Percentiles rank a stretch among this genome's conserved stretches.
phyloP scores from a whole-genome alignment of 2,113 vertebrate genomes.

The Ammodramus savannarum region DNA sequence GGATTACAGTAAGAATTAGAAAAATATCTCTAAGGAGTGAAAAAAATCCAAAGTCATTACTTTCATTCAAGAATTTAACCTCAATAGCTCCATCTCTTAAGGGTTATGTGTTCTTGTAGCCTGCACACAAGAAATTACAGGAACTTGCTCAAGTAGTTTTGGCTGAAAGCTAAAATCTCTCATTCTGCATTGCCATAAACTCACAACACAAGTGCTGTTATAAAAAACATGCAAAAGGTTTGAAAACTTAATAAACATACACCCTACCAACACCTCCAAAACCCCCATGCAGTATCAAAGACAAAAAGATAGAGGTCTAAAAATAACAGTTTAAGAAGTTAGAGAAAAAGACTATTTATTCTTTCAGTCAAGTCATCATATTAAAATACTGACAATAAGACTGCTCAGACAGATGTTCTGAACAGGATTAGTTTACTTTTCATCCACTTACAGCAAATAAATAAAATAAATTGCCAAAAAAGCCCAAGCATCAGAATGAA shows the following conservation, averaged over 20 bases:
- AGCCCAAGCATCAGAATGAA: background rate
- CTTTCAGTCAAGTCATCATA: background rate
- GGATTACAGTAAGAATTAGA: background rate
- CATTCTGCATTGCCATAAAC: background rate
- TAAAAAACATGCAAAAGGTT: background rate
- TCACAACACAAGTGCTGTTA: background rate
- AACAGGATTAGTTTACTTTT: background rate
- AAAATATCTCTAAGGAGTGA: background rate
- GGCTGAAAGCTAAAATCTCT: background rate
- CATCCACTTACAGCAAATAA: background rate
- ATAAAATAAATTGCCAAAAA: background rate
- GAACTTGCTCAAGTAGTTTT: background rate
- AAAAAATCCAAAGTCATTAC: background rate
- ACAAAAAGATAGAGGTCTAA: background rate
- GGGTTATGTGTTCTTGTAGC: background rate
- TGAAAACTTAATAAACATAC: background rate
- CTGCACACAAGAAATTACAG: background rate
- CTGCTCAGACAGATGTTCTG: background rate
- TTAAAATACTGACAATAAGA: background rate
- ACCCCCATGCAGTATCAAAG: background rate
- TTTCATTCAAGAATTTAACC: background rate
- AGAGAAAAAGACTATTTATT: background rate
- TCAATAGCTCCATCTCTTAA: background rate
- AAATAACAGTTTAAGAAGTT: background rate
- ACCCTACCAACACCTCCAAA: background rate